Percentiles rank a stretch among this genome's conserved stretches.
Conservation (phyloP, 2,113 vertebrate species). For the Naja naja region DNA sequence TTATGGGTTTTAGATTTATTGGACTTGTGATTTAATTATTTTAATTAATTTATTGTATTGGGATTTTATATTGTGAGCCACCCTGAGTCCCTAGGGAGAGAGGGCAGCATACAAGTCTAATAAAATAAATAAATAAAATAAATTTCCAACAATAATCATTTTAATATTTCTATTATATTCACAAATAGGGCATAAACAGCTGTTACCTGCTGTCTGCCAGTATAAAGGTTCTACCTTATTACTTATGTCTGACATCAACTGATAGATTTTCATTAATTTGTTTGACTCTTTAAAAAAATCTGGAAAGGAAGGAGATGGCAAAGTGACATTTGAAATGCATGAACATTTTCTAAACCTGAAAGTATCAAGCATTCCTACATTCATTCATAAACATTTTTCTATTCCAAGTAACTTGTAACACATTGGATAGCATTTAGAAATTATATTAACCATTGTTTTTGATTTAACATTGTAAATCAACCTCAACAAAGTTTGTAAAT, state of each 20-base stretch:
- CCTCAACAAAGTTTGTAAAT: neutral
- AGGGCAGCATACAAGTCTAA: too few relatives aligned
- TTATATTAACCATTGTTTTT: neutral
- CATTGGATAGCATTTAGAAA: neutral
- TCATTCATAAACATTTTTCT: neutral
- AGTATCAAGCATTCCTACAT: neutral
- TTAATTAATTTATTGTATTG: too few relatives aligned
- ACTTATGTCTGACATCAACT: neutral
- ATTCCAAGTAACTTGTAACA: neutral
- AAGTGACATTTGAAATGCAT: neutral
- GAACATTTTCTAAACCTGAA: neutral
- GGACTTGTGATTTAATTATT: too few relatives aligned
- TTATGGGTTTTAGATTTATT: too few relatives aligned
- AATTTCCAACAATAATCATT: neutral
- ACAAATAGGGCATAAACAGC: neutral
- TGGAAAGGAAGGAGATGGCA: neutral
- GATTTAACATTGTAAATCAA: neutral
- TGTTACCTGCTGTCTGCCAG: neutral
- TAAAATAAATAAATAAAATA: too few relatives aligned
- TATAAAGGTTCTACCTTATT: neutral
- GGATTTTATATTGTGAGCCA: too few relatives aligned
- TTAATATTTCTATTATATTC: neutral
- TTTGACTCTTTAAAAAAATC: neutral
- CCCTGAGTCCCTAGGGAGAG: too few relatives aligned
- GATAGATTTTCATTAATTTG: neutral